Conservation (phyloP, 2,797 vertebrate species). For the Mormyrus proboscirostris region DNA sequence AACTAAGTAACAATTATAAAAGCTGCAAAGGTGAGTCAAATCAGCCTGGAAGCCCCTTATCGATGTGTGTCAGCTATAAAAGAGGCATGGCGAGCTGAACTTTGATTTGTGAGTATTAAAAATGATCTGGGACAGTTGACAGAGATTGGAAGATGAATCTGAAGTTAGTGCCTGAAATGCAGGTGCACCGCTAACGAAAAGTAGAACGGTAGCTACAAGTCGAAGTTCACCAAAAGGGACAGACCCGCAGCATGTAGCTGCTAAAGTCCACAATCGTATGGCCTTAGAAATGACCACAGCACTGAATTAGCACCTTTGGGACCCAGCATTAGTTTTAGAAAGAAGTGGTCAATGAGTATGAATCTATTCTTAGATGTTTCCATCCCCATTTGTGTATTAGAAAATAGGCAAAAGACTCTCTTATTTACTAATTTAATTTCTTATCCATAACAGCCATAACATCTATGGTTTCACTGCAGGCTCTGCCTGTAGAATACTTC, state of each 20-base stretch:
- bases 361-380: neutral
- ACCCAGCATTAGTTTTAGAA: neutral
- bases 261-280: neutral
- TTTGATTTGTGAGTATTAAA: neutral
- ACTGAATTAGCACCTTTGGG: neutral
- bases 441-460: slow-evolving; percentile 39
- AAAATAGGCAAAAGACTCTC: neutral
- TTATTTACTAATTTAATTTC: slow-evolving; percentile 29
- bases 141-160: neutral
- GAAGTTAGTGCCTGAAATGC: neutral
- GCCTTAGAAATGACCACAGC: neutral
- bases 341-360: neutral
- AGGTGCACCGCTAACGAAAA: neutral
- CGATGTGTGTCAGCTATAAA: neutral
- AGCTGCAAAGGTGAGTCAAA: neutral
- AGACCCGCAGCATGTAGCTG: neutral
- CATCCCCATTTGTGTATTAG: neutral
- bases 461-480: slow-evolving; percentile 47
- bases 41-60: neutral
- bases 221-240: neutral
- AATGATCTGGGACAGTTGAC: neutral
- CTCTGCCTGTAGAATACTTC: slow-evolving; percentile 45
- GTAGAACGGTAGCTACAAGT: neutral
- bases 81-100: neutral
- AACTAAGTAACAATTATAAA: neutral